Conservation (phyloP, 2,797 vertebrate species). For the Columba guinea region DNA sequence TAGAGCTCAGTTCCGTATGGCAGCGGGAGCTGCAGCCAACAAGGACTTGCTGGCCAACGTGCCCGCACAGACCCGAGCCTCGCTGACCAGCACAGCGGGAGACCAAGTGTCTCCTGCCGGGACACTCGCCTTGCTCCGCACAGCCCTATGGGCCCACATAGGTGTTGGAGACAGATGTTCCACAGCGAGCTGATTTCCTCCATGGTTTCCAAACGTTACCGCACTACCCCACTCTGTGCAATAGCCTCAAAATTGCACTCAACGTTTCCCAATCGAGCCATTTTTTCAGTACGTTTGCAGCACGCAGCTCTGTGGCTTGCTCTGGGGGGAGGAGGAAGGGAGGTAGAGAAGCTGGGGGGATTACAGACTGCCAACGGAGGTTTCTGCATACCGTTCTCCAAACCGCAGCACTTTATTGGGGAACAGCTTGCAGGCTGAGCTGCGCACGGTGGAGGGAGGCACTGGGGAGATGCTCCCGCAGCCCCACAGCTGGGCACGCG, state of each 20-base stretch:
- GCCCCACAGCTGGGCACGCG: not conserved
- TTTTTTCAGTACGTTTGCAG: not conserved
- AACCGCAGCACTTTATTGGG: not conserved
- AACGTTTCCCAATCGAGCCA: not conserved
- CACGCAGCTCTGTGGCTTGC: not conserved
- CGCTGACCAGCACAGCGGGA: not conserved
- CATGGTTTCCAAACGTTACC: not conserved
- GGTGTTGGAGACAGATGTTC: not conserved
- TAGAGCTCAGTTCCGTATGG: not conserved
- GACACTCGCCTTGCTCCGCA: not conserved
- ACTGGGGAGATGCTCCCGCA: not conserved
- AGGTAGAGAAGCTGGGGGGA: not conserved
- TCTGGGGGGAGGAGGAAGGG: not conserved
- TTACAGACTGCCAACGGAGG: not conserved
- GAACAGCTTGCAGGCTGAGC: not conserved
- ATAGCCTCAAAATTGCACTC: not conserved
- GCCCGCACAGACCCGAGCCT: not conserved
- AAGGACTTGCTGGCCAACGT: not conserved
- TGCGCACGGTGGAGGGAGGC: not conserved
- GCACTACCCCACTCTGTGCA: not conserved
- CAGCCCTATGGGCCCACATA: too few relatives aligned
- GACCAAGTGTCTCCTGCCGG: not conserved
- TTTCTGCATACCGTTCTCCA: not conserved
- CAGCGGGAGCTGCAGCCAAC: not conserved
- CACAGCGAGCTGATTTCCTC: not conserved